Base-by-base conservation (phyloP, 2,113 vertebrate species). In the Oophaga pumilio region DNA sequence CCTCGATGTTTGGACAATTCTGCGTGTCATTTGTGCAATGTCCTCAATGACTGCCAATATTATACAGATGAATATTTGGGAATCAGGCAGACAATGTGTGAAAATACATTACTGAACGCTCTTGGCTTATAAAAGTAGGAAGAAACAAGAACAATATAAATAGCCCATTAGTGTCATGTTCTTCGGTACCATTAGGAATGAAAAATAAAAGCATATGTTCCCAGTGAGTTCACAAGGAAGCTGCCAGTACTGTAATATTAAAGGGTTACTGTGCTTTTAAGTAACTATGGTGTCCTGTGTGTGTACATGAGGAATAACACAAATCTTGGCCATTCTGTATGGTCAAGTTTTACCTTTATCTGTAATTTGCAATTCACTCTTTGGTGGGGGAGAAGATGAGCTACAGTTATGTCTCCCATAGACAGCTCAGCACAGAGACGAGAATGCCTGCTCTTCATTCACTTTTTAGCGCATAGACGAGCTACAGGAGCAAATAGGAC, bases 121-220 rank as follows among this genome's bases (percentile, higher is more conserved):
- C 12, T 64, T 82, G 28, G 59, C 59, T 64, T 82, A 18, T 18
- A 80, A 80, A 80, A 80, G 28, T 10, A 80, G 43, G 9, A 82
- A 60, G 59, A 62, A 82, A 82, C 18, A 64, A 49, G 18, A 8
- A 20, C 22, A 68, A 68, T 12, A 43, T 82, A 52, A 82, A 84
- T 18, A 0, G 1, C 13, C 69, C 0, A 86, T 13, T 13, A 76
- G 81, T 57, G 62, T 26, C 50, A 53, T 66, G 80, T 50, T 66
- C 80, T 82, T 24, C 60, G 4, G 2, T 82, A 82, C 33, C 33
- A 59, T 66, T 49, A 66, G 62, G 62, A 64, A 82, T 68, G 80
- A 60, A 82, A 82, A 66, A 82, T 82, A 82, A 68, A 82, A 82
- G 79, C 59, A 64, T 68, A 52, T 82, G 80, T 68, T 68, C 62